These are phyloP conservation scores for Ephialtes manifestator DNA, from an alignment of 2,888 invertebrate species.

Conservation along the genomic window DNA sequence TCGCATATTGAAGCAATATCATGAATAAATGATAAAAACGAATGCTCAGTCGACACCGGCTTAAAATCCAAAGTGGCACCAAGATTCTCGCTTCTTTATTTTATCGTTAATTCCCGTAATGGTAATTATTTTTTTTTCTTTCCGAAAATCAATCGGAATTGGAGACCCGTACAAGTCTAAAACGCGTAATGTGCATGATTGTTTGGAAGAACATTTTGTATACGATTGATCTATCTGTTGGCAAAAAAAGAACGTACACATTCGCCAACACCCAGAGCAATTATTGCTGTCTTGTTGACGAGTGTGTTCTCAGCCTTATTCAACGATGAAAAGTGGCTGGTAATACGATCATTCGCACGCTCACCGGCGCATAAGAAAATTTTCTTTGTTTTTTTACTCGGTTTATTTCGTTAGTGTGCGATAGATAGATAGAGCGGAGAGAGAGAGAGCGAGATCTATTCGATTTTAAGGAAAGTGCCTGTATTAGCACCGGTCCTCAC, in stretches of 20 bases:
- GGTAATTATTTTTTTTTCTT: not conserved
- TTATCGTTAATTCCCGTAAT: not conserved
- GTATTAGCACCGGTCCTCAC: constrained; percentile 78
- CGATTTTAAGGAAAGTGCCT: constrained; percentile 82
- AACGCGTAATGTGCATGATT: constrained; percentile 51
- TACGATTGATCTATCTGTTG: constrained; percentile 23
- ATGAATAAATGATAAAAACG: constrained; percentile 5
- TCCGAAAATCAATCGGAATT: constrained; percentile 36
- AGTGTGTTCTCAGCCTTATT: constrained; percentile 14
- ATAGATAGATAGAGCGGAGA: constrained; percentile 29
- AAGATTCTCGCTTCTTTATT: not conserved
- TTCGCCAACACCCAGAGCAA: constrained; percentile 57
- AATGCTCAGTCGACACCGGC: not conserved
- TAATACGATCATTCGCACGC: not conserved
- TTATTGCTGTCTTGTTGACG: constrained; percentile 49
- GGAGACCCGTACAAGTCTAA: constrained; percentile 28
- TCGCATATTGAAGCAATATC: not conserved
- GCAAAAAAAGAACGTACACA: constrained; percentile 29
- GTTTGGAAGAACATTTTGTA: constrained; percentile 65
- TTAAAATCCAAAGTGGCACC: constrained; percentile 1
- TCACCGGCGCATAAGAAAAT: constrained; percentile 21
- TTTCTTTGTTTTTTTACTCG: not conserved
- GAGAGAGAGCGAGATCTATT: constrained; percentile 69
- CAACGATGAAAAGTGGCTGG: too few species aligned
- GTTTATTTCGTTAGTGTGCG: constrained; percentile 34